Base-by-base conservation (phyloP, 2,888 invertebrate genomes). In the Patella depressa region DNA sequence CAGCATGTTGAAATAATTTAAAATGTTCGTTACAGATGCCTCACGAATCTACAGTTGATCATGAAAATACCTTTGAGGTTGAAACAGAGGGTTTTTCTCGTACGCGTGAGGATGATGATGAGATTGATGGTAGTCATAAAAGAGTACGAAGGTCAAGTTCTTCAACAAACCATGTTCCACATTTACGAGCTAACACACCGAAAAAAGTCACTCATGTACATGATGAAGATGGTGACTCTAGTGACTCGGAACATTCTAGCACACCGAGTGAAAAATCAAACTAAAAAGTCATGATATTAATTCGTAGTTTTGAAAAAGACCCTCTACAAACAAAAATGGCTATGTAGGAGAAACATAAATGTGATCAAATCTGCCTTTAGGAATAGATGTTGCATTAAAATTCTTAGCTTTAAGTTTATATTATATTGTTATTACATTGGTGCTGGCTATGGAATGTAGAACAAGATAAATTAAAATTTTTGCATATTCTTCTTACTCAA, bases 21-120 rank as follows among this genome's bases (percentile, higher is more conserved):
- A 45, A 45, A 45, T 45, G 45, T 45, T 45, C n/a, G 57, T 71
- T 77, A 7, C 84, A 94, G 94, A 95, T 99, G 95, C 98, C 99
- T 3, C 99, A 99, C 92, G 99, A 99, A 93, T 97, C 97, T 59
- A 99, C 99, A 0, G 99, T 99, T 3, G 96, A 97, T 24, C 99
- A 99, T 91, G 96, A 97, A 89, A 89, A 90, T 57, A 72, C 73
- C 11, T 54, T 81, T 19, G 29, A 53, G 4, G 19, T 57, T 57
- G 55, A 71, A 72, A 54, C 29, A 71, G 76, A 76, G 71, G 71
- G 55, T 45, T 15, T 24, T 57, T n/a, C 76, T 57, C 55, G 57
- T 71, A 9, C 71, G 45, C 54, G 54, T 57, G 24, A 45, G 45
- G 29, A 45, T 57, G 17, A 45, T n/a, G 14, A 71, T 15, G 9